Percentiles rank a stretch among this genome's conserved stretches.
Conservation (phyloP, 2,888 invertebrate species). For the Chalcosyrphus nemorum region DNA sequence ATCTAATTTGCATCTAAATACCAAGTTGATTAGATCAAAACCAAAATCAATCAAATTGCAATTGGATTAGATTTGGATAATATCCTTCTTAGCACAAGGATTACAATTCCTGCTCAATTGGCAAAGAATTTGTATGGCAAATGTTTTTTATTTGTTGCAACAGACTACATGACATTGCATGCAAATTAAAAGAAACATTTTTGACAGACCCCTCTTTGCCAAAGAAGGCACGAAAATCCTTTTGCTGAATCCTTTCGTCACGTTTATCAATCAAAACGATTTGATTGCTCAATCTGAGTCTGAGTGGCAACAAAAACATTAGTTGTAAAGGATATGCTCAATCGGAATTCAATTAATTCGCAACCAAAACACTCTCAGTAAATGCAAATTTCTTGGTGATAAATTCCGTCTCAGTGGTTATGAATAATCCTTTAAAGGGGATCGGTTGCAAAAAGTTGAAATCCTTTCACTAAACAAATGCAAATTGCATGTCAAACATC, state of each 20-base stretch:
- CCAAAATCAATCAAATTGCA: slow-evolving; percentile 51
- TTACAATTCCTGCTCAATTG: not conserved
- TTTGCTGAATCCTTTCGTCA: slow-evolving; percentile 55
- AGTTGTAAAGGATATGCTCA: not conserved
- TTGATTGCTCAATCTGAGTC: slow-evolving; percentile 60
- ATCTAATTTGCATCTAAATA: slow-evolving; percentile 50
- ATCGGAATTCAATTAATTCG: slow-evolving; percentile 36
- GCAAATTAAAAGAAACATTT: slow-evolving; percentile 13
- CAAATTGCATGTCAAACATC: slow-evolving; percentile 66
- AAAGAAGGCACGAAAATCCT: not conserved
- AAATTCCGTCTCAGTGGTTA: slow-evolving; percentile 49
- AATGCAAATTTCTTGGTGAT: slow-evolving; percentile 57
- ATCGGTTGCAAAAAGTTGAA: slow-evolving; percentile 46
- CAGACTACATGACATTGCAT: slow-evolving; percentile 10
- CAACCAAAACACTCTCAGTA: slow-evolving; percentile 24
- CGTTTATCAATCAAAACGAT: slow-evolving; percentile 44
- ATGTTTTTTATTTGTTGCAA: slow-evolving; percentile 28
- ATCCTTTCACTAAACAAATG: slow-evolving; percentile 51
- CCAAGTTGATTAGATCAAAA: slow-evolving; percentile 19
- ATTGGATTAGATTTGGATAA: slow-evolving; percentile 23
- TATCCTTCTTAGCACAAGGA: not conserved
- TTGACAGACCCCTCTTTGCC: not conserved
- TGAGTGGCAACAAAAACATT: no score
- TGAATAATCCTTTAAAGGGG: slow-evolving; percentile 50
- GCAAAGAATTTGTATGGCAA: slow-evolving; percentile 12